These are phyloP conservation scores for Heliconius hewitsoni DNA, from an alignment of 1,140 invertebrate species.

Conservation along the genomic window DNA sequence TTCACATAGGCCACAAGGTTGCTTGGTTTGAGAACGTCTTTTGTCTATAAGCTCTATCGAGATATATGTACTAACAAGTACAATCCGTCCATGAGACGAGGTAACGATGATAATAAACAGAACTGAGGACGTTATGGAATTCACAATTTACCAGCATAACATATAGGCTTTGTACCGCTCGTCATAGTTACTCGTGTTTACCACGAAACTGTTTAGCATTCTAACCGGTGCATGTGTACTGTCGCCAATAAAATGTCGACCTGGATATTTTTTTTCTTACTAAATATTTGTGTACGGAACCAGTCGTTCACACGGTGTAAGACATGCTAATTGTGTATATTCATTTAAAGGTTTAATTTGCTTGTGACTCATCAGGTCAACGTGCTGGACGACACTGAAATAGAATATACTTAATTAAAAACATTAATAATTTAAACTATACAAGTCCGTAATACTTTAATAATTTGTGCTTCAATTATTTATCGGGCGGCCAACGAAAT, in stretches of 20 bases:
- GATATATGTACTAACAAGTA: constrained; percentile 53
- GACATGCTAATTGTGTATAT: constrained; percentile 28
- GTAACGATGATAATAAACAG: constrained; percentile 29
- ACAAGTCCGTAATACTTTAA: constrained; percentile 42
- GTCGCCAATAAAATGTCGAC: constrained; percentile 72
- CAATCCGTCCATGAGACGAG: constrained; percentile 51
- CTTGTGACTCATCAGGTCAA: constrained; percentile 31
- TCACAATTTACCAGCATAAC: constrained; percentile 45
- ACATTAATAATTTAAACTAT: constrained; percentile 44
- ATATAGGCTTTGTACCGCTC: constrained; percentile 49
- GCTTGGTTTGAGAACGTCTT: constrained; percentile 65
- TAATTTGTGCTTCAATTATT: constrained; percentile 42
- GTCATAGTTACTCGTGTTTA: constrained; percentile 64
- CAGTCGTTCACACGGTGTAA: constrained; percentile 61
- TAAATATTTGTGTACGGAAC: constrained; percentile 66
- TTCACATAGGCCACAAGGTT: constrained; percentile 53
- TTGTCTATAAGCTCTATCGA: constrained; percentile 58
- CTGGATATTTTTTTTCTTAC: constrained; percentile 68
- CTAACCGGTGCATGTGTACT: constrained; percentile 64
- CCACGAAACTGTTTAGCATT: constrained; percentile 78
- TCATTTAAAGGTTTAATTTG: constrained; percentile 25
- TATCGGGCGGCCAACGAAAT: constrained; percentile 38
- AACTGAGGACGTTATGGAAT: constrained; percentile 18
- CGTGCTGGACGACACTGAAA: constrained; percentile 25
- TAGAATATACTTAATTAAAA: constrained; percentile 44